These are phyloP conservation scores for Malurus cyaneus DNA, from an alignment of 2,113 vertebrate genomes.

Conservation along the genomic window DNA sequence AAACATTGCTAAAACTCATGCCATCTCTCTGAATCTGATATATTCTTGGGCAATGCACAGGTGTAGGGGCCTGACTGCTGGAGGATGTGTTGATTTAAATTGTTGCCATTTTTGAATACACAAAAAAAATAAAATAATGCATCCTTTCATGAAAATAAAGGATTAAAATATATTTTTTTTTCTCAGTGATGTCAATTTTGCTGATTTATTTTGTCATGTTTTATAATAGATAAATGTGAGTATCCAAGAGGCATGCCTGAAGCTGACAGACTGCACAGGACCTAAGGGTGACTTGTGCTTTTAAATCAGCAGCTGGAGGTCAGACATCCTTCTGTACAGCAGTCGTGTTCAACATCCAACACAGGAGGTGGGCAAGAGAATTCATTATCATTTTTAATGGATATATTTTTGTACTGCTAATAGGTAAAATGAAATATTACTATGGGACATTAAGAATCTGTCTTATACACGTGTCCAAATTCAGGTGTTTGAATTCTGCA, in stretches of 20 bases:
- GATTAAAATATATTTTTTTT: neutral
- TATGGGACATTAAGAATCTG: neutral
- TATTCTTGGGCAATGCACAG: neutral
- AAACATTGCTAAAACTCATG: neutral
- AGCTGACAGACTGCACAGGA: neutral
- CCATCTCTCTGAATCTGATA: neutral
- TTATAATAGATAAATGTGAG: neutral
- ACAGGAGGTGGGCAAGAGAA: fast-evolving
- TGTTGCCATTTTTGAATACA: neutral
- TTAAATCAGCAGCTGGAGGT: neutral
- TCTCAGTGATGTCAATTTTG: fast-evolving
- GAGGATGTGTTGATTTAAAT: neutral
- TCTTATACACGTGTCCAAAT: neutral
- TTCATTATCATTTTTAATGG: neutral
- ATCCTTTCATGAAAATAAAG: neutral
- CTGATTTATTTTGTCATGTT: neutral
- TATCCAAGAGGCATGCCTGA: neutral
- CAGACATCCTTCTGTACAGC: neutral
- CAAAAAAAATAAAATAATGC: neutral
- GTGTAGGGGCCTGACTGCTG: neutral
- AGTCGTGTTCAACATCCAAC: fast-evolving
- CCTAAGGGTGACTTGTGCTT: neutral
- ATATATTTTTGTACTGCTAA: neutral
- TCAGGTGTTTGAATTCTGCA: neutral
- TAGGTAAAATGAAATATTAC: neutral